Evolutionary conservation across 2,888 invertebrate species (phyloP).

Genomic region (Hypomecis atomaria): DNA sequence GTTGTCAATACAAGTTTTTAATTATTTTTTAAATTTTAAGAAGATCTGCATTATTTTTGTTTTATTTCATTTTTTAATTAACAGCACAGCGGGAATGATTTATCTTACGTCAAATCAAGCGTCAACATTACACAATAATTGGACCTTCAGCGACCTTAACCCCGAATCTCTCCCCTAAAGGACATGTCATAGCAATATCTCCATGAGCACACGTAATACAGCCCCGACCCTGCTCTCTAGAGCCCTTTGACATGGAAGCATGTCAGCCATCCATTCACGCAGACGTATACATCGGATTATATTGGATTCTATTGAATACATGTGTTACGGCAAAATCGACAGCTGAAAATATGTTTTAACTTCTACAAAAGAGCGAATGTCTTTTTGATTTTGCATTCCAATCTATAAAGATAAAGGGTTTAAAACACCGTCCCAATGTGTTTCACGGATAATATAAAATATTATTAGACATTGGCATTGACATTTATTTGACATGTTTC

Average conservation of each 20-base stretch:
- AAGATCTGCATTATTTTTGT: no score
- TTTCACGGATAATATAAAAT: no score
- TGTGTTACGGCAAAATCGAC: constrained; percentile 2
- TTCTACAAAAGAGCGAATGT: not conserved
- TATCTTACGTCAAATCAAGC: no score
- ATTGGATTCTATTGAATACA: constrained; percentile 30
- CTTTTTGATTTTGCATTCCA: not conserved
- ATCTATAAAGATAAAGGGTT: not conserved
- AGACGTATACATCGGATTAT: constrained; percentile 20
- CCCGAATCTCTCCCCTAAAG: not conserved
- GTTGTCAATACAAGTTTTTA: no score
- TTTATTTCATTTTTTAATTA: no score
- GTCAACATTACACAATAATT: no score
- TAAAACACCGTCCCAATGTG: no score
- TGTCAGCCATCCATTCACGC: constrained; percentile 36
- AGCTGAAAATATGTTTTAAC: not conserved
- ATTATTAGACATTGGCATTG: no score
- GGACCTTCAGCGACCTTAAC: no score
- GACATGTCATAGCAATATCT: constrained; percentile 25
- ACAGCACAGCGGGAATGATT: no score
- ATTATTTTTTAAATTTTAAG: no score
- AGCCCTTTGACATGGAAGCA: constrained; percentile 41
- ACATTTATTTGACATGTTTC: no score
- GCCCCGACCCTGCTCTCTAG: constrained; percentile 31
- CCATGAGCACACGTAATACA: constrained; percentile 25